phyloP scores from a whole-genome alignment of 2,888 invertebrate species.

The Willowsia nigromaculata region DNA sequence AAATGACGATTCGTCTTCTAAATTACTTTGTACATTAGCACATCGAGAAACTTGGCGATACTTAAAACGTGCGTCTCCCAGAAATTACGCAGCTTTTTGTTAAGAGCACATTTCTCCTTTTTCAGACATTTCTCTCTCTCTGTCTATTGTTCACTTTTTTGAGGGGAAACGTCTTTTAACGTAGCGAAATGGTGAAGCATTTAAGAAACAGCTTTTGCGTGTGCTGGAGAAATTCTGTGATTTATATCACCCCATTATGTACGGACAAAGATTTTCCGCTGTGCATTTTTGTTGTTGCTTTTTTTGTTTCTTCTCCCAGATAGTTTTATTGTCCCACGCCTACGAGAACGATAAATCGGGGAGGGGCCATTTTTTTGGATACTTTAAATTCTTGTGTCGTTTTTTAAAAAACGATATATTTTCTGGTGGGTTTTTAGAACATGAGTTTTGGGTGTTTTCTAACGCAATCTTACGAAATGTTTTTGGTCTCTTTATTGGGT shows the following conservation, averaged over 20 bases:
- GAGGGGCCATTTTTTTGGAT: slow-evolving; percentile 4
- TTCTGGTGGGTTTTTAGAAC: not conserved
- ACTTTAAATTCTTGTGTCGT: not conserved
- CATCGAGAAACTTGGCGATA: too few relatives aligned
- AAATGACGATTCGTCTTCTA: slow-evolving; percentile 43
- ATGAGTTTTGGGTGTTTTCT: too few relatives aligned
- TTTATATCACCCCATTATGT: slow-evolving; percentile 25
- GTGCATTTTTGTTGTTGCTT: not conserved
- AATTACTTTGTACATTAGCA: slow-evolving; percentile 40
- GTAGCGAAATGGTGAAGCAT: not conserved
- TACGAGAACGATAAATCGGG: not conserved
- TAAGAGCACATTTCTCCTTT: too few relatives aligned
- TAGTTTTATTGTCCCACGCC: slow-evolving; percentile 32
- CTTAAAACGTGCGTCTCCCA: not conserved
- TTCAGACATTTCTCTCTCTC: not conserved
- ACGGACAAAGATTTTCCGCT: not conserved
- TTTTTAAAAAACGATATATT: not conserved
- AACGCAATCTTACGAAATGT: too few relatives aligned
- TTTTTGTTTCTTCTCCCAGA: not conserved
- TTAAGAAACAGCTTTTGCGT: not conserved
- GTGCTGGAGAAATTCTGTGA: slow-evolving; percentile 48
- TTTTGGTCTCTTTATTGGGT: too few relatives aligned
- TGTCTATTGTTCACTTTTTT: not conserved
- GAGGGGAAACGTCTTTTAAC: too few relatives aligned
- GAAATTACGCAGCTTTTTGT: too few relatives aligned